phyloP scores from a whole-genome alignment of 2,797 vertebrate genomes.

The Anguilla anguilla region DNA sequence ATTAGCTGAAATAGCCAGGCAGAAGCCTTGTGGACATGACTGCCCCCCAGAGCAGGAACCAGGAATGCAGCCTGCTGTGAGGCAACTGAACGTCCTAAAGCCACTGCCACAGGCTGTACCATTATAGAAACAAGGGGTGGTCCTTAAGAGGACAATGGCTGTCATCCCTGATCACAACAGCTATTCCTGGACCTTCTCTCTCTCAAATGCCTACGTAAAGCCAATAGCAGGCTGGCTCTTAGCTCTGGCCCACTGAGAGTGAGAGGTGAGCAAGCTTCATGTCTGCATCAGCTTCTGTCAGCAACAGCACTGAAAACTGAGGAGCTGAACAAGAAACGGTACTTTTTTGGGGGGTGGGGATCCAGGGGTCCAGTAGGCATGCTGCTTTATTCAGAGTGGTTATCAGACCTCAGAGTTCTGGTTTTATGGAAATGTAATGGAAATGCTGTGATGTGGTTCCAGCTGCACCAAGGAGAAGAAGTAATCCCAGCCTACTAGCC shows the following conservation, averaged over 20 bases:
- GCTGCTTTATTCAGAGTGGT: neutral
- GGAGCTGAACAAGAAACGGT: neutral
- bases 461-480: neutral
- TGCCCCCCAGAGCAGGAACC: neutral
- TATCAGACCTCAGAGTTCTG: neutral
- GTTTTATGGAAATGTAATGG: neutral
- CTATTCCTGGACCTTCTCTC: neutral
- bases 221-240: neutral
- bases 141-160: neutral
- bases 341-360: neutral
- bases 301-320: neutral
- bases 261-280: neutral
- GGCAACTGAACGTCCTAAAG: neutral
- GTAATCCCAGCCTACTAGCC: neutral
- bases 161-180: neutral
- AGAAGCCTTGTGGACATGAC: neutral
- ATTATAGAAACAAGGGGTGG: neutral
- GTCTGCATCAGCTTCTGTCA: neutral
- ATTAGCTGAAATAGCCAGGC: slow-evolving; percentile 20
- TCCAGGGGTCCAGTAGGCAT: neutral
- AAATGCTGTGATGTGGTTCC: neutral
- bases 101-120: neutral
- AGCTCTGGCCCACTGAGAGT: neutral
- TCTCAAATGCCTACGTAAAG: neutral
- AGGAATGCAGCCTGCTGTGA: neutral